phyloP scores from a whole-genome alignment of 2,797 vertebrate species.

The Acanthurus lineatus region DNA sequence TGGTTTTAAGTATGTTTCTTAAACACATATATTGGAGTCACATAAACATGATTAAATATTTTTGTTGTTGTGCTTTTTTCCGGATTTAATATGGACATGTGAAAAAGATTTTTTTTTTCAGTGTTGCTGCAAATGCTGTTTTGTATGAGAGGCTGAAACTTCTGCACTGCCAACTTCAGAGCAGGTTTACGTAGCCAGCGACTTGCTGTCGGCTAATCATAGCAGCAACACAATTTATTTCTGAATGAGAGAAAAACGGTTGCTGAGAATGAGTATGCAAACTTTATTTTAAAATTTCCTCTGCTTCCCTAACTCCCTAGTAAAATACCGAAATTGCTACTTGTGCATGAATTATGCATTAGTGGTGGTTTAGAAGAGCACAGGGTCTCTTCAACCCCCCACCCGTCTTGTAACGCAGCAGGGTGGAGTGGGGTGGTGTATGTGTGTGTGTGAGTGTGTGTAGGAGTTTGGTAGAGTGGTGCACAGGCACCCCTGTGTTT shows the following conservation, averaged over 20 bases:
- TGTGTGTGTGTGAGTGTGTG: constrained; percentile 80
- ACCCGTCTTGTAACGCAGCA: constrained; percentile 72
- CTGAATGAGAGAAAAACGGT: constrained; percentile 81
- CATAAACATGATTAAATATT: too few relatives aligned
- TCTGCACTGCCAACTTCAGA: constrained; percentile 81
- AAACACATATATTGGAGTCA: too few relatives aligned
- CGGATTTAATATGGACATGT: not conserved
- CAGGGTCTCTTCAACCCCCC: constrained; percentile 68
- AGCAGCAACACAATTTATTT: constrained; percentile 83
- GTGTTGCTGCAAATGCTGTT: not conserved
- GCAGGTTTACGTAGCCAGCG: constrained; percentile 80
- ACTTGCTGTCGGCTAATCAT: constrained; percentile 90
- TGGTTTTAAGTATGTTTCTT: too few relatives aligned
- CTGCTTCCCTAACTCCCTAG: constrained; percentile 90
- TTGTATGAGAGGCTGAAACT: not conserved
- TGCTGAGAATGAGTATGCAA: constrained; percentile 30
- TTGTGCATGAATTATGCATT: constrained; percentile 99
- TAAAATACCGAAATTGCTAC: constrained; percentile 97
- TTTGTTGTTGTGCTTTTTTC: not conserved
- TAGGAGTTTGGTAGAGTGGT: constrained; percentile 88
- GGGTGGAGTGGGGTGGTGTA: constrained; percentile 79
- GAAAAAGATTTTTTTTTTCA: not conserved
- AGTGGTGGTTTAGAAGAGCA: constrained; percentile 92
- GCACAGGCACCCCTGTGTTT: constrained; percentile 86
- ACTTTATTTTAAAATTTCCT: constrained; percentile 92